phyloP scores from a whole-genome alignment of 2,113 vertebrate species.

The Pelodiscus sinensis region DNA sequence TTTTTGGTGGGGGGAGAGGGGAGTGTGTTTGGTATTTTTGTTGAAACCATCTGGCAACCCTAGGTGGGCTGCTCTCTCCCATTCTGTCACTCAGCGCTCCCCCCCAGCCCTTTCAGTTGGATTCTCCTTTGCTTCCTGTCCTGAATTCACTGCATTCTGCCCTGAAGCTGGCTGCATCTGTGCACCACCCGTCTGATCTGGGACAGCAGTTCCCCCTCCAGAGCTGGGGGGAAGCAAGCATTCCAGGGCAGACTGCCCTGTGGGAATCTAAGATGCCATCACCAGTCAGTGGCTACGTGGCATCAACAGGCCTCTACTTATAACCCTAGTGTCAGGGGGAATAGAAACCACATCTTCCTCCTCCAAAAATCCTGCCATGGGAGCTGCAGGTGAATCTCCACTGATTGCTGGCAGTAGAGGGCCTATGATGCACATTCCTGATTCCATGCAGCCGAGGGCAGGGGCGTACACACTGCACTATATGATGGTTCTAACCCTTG shows the following conservation, averaged over 20 bases:
- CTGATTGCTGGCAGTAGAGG: neutral
- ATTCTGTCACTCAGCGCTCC: neutral
- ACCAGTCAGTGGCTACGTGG: neutral
- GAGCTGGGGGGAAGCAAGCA: neutral
- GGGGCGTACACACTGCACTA: neutral
- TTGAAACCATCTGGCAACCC: no score
- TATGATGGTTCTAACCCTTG: neutral
- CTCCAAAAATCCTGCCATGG: neutral
- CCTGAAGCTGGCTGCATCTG: neutral
- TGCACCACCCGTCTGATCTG: neutral
- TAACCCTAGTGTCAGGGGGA: no score
- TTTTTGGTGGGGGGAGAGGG: no score
- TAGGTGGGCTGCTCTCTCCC: neutral
- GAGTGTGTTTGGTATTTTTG: no score
- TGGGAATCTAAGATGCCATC: neutral
- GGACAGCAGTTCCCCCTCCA: neutral
- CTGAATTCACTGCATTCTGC: neutral
- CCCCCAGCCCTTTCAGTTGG: neutral
- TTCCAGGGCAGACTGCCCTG: neutral
- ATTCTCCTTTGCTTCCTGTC: neutral
- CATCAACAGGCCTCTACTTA: neutral
- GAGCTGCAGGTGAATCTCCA: neutral
- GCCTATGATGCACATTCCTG: neutral
- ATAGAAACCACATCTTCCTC: neutral
- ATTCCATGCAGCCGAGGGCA: neutral